Evolutionary conservation across 2,113 vertebrate genomes (phyloP).

Genomic region (Anhinga anhinga): DNA sequence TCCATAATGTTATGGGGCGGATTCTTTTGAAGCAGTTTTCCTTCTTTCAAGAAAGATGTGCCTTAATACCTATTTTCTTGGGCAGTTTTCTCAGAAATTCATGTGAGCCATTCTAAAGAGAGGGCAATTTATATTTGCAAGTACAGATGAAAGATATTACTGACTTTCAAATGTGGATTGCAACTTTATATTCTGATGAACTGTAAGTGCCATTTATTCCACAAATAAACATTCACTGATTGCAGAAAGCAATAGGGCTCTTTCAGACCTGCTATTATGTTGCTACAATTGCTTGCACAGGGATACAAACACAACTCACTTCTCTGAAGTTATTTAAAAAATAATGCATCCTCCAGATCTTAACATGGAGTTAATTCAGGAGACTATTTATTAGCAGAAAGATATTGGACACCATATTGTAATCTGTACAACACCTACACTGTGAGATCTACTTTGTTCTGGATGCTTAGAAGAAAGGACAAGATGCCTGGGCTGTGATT

Average conservation of each 20-base stretch:
- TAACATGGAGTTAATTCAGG: neutral
- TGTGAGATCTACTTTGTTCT: neutral
- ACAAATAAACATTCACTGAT: neutral
- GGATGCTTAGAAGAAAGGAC: neutral
- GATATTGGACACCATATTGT: neutral
- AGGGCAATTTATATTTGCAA: neutral
- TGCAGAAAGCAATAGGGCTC: neutral
- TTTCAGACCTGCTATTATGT: neutral
- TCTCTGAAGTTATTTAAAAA: neutral
- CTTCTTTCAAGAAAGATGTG: neutral
- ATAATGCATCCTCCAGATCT: neutral
- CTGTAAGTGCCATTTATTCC: constrained; percentile 3
- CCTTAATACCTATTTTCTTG: neutral
- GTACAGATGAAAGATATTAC: neutral
- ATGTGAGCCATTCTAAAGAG: neutral
- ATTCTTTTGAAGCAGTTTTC: neutral
- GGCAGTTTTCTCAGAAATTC: constrained; percentile 19
- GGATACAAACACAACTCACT: neutral
- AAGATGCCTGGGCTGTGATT: neutral
- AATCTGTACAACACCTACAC: neutral
- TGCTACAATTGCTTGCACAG: neutral
- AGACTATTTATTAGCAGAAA: neutral
- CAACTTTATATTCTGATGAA: neutral
- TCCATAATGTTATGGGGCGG: neutral
- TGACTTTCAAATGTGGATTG: neutral